Evolutionary conservation across 2,797 vertebrate species (phyloP), one percentile per base, ranked within the genome.

Genomic region (Valencia hispanica): DNA sequence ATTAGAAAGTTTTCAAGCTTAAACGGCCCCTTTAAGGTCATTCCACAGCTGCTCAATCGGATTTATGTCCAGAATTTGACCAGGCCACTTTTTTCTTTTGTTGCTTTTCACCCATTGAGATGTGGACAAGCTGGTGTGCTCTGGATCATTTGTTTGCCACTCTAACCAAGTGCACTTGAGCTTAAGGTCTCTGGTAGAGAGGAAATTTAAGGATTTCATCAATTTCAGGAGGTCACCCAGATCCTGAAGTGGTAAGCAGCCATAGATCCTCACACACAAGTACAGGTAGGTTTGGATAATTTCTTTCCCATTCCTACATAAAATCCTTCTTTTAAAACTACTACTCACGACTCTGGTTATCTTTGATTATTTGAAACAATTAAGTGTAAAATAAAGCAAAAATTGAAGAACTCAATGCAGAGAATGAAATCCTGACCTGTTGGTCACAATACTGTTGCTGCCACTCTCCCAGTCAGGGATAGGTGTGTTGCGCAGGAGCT

Each of bases 401-500:
- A 68, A 3, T 3, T 6, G n/a, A 68, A 45, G 41, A 68, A 68
- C n/a, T 45, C 25, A 0, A 65, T 20, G 20, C 34, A 68, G 25
- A 27, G 25, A 43, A 68, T n/a, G 14, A 45, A 68, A 68, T 74
- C 82, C 85, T 91, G 74, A 97, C 98, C 98, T 99, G 94, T 99
- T 99, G 55, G 95, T 96, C 88, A 99, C 97, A 63, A 99, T 97
- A 94, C 98, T 99, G 93, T 99, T 99, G 94, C 98, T 99, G 65
- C 98, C 97, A 5, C 97, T 99, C 91, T 99, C 98, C 98, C 98
- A 99, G 96, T 99, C 98, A 1, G 97, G 94, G 0, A 92, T 89
- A 0, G 97, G 97, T 0, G 95, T 86, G n/a, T 93, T 93, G 80
- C 97, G 96, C 74, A 99, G 92, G 66, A 99, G 94, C 89, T 97